Conservation (phyloP, 2,888 invertebrate species). For the Heliconius hortense region DNA sequence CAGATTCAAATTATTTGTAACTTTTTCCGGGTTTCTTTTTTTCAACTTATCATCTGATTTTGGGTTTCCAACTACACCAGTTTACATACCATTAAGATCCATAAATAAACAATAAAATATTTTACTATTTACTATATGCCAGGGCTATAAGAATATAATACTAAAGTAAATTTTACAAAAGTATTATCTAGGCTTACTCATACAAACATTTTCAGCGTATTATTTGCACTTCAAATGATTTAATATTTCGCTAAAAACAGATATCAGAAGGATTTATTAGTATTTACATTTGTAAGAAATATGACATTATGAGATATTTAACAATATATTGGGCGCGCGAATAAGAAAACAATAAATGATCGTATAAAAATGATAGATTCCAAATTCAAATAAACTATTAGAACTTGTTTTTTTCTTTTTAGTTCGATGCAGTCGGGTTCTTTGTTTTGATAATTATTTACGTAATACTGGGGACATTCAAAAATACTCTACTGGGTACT, state of each 20-base stretch:
- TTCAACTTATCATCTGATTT: background rate
- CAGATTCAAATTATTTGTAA: no score
- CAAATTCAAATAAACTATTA: no score
- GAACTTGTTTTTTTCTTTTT: no score
- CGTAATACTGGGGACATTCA: no score
- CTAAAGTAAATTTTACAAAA: constrained; percentile 1
- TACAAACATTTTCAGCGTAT: background rate
- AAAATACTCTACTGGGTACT: no score
- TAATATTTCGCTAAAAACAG: background rate
- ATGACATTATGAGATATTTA: no score
- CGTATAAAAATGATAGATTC: no score
- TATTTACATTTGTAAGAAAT: background rate
- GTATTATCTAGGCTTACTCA: background rate
- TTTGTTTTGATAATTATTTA: no score
- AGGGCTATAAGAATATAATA: background rate
- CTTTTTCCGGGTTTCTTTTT: background rate
- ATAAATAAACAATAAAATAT: background rate
- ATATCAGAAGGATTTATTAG: background rate
- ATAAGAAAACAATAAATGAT: no score
- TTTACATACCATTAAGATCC: background rate
- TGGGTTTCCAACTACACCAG: background rate
- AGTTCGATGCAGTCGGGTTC: no score
- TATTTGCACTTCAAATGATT: background rate
- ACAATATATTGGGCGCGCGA: no score
- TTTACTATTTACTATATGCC: background rate